These are phyloP conservation scores for Euwallacea similis DNA, from an alignment of 1,140 invertebrate genomes.

Conservation along the genomic window DNA sequence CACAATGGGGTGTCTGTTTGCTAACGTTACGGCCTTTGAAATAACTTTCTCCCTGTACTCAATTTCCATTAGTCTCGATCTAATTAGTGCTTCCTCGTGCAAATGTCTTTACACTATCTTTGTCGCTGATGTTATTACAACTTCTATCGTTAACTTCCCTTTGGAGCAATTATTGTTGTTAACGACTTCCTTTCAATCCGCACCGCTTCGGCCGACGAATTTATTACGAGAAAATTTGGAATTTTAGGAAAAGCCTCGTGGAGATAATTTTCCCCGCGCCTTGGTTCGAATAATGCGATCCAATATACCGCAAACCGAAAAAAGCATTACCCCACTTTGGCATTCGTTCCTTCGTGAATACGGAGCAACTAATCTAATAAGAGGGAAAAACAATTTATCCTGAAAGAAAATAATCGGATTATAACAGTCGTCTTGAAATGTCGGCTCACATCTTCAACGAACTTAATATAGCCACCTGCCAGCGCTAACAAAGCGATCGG, in stretches of 20 bases:
- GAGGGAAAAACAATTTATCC: slow-evolving; percentile 28
- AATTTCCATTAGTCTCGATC: slow-evolving; percentile 8
- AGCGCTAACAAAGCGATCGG: slow-evolving; percentile 25
- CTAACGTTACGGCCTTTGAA: slow-evolving; percentile 7
- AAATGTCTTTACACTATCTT: slow-evolving; percentile 4
- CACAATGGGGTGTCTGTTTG: not conserved
- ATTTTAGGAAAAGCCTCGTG: not conserved
- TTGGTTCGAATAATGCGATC: not conserved
- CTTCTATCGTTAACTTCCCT: slow-evolving; percentile 6
- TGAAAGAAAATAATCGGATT: slow-evolving; percentile 30
- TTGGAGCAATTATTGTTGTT: slow-evolving; percentile 6
- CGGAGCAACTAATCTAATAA: slow-evolving; percentile 28
- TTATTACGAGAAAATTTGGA: slow-evolving; percentile 1
- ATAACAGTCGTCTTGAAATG: slow-evolving; percentile 32
- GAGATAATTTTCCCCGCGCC: too few relatives aligned
- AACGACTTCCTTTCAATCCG: not conserved
- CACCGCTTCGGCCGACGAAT: not conserved
- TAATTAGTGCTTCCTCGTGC: slow-evolving; percentile 9
- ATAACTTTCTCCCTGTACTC: slow-evolving; percentile 5
- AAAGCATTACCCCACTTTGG: slow-evolving; percentile 2
- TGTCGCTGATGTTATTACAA: slow-evolving; percentile 11
- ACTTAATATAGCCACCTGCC: slow-evolving; percentile 33
- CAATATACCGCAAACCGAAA: slow-evolving; percentile 8
- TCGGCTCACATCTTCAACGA: slow-evolving; percentile 20
- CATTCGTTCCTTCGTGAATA: not conserved